Base-by-base conservation (phyloP, 2,888 invertebrate species). In the Phaonia tiefii region DNA sequence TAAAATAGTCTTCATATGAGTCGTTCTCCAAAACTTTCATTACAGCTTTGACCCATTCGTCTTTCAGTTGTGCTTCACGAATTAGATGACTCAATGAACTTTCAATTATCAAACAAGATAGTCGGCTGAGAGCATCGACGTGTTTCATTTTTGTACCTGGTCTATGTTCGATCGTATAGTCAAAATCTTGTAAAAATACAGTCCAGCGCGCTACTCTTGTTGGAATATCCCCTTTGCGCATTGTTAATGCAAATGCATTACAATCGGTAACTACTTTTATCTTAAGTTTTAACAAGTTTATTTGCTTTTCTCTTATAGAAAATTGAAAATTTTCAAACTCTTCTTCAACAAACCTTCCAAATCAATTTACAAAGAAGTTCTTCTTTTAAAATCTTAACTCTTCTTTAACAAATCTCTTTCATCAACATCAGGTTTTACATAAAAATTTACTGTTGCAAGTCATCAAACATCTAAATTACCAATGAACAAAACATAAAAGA, bases 81-180 rank as follows among this genome's bases (percentile, higher is more conserved):
- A 82, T 17, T 0, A 70, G 79, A 49, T 82, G 72, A 17, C 22
- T 67, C n/a, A 80, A 17, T 0, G 81, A 79, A n/a, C 78, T 71
- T 15, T 82, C 79, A 1, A 82, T 54, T 37, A 79, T 20, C 4
- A 82, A 20, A 22, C 82, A 80, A 1, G 65, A 65, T 1, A 75
- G 42, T 25, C 80, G 54, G 31, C 82, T 84, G 8, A 83, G 22
- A 0, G 77, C 73, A 17, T 82, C 81, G 0, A 81, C 79, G n/a
- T 82, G 83, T 8, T 56, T 70, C 82, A 84, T 84, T 15, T 78
- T 70, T 15, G 54, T 60, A 0, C 84, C 84, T 8, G 79, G 37
- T 13, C 85, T 42, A 65, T 86, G 84, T 51, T 85, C 84, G 13
- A 84, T 77, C 13, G 39, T 71, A 60, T 84, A 85, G 26, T 83